Conservation (phyloP, 2,113 vertebrate genomes). For the Ifrita kowaldi region DNA sequence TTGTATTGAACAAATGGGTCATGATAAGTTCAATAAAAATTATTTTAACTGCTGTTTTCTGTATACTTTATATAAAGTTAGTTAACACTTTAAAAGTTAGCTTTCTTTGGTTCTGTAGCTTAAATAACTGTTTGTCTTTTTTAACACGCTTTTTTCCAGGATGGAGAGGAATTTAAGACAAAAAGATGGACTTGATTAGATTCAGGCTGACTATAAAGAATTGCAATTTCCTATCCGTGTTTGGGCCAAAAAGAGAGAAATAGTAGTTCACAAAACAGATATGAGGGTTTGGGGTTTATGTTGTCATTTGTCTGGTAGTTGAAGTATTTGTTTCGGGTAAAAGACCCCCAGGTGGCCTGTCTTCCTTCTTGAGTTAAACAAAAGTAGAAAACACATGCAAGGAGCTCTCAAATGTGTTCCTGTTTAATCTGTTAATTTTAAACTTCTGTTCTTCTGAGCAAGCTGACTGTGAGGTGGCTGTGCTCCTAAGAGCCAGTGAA, state of each 20-base stretch:
- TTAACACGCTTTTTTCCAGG: background rate
- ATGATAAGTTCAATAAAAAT: background rate
- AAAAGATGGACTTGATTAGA: background rate
- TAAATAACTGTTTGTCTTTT: background rate
- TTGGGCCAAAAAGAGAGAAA: background rate
- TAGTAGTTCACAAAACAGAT: background rate
- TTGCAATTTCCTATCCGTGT: background rate
- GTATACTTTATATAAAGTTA: background rate
- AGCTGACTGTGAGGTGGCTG: background rate
- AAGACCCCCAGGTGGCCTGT: background rate
- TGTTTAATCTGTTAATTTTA: background rate
- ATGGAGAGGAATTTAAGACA: background rate
- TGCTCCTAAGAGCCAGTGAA: background rate
- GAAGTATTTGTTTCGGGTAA: background rate
- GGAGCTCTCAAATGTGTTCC: background rate
- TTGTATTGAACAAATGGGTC: background rate
- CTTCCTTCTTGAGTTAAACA: background rate
- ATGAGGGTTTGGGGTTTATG: fast-evolving
- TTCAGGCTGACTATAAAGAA: background rate
- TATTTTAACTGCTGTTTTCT: background rate
- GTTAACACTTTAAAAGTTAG: background rate
- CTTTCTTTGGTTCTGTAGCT: background rate
- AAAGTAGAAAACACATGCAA: background rate
- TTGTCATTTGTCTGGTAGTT: background rate
- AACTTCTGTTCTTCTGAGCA: background rate